A percentile compares a stretch with the other conserved stretches of the same genome.
phyloP scores from a whole-genome alignment of 2,797 vertebrate species.

The Pterois miles region DNA sequence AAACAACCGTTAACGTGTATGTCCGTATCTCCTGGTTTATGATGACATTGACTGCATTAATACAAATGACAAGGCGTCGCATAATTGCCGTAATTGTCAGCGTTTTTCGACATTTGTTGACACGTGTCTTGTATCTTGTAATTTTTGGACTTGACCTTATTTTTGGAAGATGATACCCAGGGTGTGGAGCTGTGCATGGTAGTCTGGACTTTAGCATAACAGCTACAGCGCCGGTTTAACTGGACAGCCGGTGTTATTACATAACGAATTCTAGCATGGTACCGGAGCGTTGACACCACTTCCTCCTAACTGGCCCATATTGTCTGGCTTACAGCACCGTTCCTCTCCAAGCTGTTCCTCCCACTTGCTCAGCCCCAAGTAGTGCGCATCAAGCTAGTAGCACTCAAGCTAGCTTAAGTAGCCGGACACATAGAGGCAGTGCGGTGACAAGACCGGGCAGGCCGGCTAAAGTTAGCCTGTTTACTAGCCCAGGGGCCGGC shows the following conservation, averaged over 20 bases:
- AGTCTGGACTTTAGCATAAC: neutral
- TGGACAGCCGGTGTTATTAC: no score
- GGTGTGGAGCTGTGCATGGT: constrained; percentile 20
- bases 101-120: constrained; percentile 47
- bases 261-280: neutral
- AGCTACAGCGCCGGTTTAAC: no score
- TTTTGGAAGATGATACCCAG: constrained; percentile 46
- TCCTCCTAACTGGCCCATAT: constrained; percentile 28
- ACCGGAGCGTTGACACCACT: constrained; percentile 1
- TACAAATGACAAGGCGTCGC: neutral
- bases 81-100: neutral
- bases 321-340: neutral
- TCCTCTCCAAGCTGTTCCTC: constrained; percentile 36
- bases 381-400: constrained; percentile 67
- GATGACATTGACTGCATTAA: accelerated
- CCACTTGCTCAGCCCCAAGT: constrained; percentile 42
- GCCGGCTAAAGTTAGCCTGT: constrained; percentile 63
- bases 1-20: neutral
- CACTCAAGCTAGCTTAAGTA: constrained; percentile 45
- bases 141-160: constrained; percentile 68
- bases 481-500: neutral
- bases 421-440: neutral
- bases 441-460: constrained; percentile 24
- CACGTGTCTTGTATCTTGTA: constrained; percentile 61
- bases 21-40: accelerated